Evolutionary conservation across 2,797 vertebrate genomes (phyloP).

Genomic region (Vultur gryphus): DNA sequence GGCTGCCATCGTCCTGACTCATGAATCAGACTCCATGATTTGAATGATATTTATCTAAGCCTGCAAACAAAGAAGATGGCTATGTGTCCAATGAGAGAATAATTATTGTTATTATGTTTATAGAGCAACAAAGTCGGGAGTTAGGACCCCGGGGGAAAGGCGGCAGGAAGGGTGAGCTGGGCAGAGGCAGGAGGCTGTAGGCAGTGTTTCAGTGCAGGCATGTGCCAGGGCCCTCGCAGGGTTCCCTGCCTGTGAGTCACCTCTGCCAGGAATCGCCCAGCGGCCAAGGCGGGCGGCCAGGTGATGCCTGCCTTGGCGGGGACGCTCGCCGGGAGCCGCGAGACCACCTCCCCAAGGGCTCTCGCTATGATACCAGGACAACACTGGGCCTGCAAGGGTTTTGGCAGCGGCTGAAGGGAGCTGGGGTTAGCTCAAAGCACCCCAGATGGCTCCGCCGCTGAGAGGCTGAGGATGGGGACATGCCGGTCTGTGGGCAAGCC

Average conservation of each 20-base stretch:
- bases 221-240: not conserved
- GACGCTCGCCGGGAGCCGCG: accelerated
- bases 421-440: not conserved
- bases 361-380: accelerated
- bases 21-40: slow-evolving; percentile 43
- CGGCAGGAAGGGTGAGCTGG: slow-evolving; percentile 26
- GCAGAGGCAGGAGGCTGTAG: slow-evolving; percentile 28
- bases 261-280: not conserved
- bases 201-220: not conserved
- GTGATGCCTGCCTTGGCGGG: not conserved
- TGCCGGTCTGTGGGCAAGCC: not conserved
- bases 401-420: not conserved
- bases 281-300: not conserved
- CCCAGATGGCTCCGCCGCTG: accelerated
- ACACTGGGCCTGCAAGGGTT: not conserved
- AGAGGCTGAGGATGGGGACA: not conserved
- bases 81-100: slow-evolving; percentile 44
- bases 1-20: slow-evolving; percentile 43
- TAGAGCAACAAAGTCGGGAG: slow-evolving; percentile 45
- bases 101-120: slow-evolving; percentile 57
- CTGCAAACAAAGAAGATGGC: slow-evolving; percentile 55
- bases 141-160: slow-evolving; percentile 51
- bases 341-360: not conserved
- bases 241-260: slow-evolving; percentile 1
- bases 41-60: slow-evolving; percentile 51